Percentiles rank a stretch among this genome's conserved stretches.
These are phyloP conservation scores for Apis florea DNA, from an alignment of 1,140 invertebrate species.

Conservation along the genomic window DNA sequence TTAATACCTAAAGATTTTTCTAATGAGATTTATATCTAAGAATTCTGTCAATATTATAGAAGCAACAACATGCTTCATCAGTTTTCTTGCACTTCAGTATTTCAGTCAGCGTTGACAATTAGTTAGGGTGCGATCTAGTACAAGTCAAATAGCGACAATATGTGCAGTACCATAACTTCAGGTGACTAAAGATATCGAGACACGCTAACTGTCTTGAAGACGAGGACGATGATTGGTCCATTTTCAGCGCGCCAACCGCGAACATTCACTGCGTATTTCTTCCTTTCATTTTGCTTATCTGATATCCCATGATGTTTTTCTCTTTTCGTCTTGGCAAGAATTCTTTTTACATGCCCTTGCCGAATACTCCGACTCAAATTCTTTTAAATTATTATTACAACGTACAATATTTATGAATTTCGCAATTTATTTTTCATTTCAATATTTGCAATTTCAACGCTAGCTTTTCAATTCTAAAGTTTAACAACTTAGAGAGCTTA, in stretches of 20 bases:
- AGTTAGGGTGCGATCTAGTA: conserved; percentile 5
- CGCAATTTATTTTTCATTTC: not conserved
- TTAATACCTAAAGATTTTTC: too few species aligned
- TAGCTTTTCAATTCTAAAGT: too few species aligned
- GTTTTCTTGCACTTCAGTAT: not conserved
- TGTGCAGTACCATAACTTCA: conserved; percentile 14
- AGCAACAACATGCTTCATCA: not conserved
- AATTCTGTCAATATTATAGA: not conserved
- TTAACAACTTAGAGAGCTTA: not conserved
- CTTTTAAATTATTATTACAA: not conserved
- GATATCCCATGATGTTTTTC: conserved; percentile 11
- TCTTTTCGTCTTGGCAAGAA: not conserved
- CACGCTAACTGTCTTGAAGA: conserved; percentile 5
- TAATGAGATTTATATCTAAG: not conserved
- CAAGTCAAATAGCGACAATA: conserved; percentile 24
- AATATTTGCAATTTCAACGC: not conserved
- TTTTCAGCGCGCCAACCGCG: conserved; percentile 27
- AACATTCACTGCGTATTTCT: conserved; percentile 14
- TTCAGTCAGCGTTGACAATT: not conserved
- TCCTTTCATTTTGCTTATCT: conserved; percentile 11
- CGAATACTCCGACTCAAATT: not conserved
- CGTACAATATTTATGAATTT: not conserved
- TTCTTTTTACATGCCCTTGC: conserved; percentile 17
- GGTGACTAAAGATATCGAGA: conserved; percentile 47
- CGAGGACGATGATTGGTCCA: conserved; percentile 22